Evolutionary conservation across 2,797 vertebrate genomes (phyloP).

Genomic region (Zenarchopterus dispar): DNA sequence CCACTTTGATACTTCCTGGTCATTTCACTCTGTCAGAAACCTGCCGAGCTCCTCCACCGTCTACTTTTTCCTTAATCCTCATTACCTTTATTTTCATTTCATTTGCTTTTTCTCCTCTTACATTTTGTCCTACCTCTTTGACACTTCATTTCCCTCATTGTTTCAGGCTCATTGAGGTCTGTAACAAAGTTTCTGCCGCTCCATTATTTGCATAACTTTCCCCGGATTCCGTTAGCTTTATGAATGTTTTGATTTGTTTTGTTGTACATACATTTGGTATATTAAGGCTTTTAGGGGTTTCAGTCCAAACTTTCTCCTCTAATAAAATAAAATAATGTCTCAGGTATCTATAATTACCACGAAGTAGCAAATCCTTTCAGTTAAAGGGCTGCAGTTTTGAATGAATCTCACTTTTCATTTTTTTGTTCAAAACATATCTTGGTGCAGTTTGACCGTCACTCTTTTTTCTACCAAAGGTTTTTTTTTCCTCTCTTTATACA

Average conservation of each 20-base stretch:
- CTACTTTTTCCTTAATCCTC: conserved; percentile 6
- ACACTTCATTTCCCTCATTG: neutral
- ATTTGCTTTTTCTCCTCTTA: neutral
- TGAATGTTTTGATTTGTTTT: conserved; percentile 26
- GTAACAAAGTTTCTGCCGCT: too few species aligned
- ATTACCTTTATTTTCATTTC: conserved; percentile 1
- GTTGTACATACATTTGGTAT: conserved; percentile 9
- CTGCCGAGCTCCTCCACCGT: conserved; percentile 24
- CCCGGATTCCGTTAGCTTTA: conserved; percentile 11
- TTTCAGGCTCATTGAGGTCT: too few species aligned
- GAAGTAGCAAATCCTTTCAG: conserved; percentile 11
- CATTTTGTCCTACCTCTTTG: conserved; percentile 24
- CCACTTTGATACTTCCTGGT: too few species aligned
- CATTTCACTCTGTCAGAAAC: too few species aligned
- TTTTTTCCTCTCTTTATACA: neutral
- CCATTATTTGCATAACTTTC: neutral
- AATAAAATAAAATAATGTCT: conserved; percentile 12
- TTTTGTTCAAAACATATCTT: conserved; percentile 11
- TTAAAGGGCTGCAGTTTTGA: neutral
- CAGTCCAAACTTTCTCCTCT: conserved; percentile 1
- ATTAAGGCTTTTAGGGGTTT: conserved; percentile 20
- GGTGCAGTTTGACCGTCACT: neutral
- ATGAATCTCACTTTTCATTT: conserved; percentile 11
- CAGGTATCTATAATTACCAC: conserved; percentile 7
- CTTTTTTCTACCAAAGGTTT: neutral